Percentiles rank a stretch among this genome's conserved stretches.
These are phyloP conservation scores for Trisateles emortualis DNA, from an alignment of 2,888 invertebrate genomes.

Conservation along the genomic window DNA sequence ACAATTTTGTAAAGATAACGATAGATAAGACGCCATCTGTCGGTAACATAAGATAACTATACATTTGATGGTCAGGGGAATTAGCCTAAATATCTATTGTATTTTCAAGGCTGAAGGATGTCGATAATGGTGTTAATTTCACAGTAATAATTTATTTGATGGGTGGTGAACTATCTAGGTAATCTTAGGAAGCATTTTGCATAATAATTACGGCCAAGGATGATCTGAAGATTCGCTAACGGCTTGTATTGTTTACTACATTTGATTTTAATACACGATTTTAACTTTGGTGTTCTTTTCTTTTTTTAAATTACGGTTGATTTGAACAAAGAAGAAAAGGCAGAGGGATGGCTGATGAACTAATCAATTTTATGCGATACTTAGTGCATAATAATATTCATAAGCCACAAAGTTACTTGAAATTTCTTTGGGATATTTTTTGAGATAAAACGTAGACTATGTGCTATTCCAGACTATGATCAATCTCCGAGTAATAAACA, in stretches of 20 bases:
- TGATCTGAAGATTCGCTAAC: conserved; percentile 13
- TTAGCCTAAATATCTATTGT: conserved; percentile 40
- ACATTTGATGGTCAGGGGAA: conserved; percentile 11
- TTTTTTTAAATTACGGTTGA: neutral
- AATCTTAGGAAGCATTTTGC: neutral
- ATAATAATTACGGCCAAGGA: conserved; percentile 46
- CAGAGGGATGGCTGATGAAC: too few species aligned
- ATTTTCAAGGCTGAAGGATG: conserved; percentile 45
- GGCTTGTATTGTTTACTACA: neutral
- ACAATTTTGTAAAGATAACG: neutral
- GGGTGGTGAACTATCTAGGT: neutral
- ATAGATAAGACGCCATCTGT: neutral
- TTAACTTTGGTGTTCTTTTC: too few species aligned
- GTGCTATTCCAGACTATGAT: too few species aligned
- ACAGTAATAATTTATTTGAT: conserved; percentile 16
- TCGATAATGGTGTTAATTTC: conserved; percentile 42
- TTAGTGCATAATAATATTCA: too few species aligned
- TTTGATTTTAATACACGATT: neutral
- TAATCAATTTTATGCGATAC: too few species aligned
- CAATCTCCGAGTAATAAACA: too few species aligned
- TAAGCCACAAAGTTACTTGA: too few species aligned
- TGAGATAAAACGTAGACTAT: too few species aligned
- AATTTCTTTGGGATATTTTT: too few species aligned
- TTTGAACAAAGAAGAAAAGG: too few species aligned
- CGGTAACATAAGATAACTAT: conserved; percentile 6